These are phyloP conservation scores for Andrena dorsata DNA, from an alignment of 2,888 invertebrate genomes.

Conservation along the genomic window DNA sequence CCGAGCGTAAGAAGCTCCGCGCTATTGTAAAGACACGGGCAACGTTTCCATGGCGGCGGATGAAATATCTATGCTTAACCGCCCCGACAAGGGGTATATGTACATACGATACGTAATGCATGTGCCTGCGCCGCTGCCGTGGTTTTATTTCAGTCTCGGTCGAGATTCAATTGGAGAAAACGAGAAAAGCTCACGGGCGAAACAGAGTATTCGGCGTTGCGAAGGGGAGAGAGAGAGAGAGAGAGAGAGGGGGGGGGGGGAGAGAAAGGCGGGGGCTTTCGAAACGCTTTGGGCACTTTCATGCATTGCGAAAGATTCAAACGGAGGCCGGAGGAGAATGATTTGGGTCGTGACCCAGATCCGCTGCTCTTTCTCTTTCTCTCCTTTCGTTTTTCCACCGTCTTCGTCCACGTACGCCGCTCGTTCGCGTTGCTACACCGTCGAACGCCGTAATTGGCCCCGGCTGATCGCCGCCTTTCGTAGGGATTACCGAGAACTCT, in stretches of 20 bases:
- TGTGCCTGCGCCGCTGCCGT: background rate
- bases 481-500: conserved; percentile 23
- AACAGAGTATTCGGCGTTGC: conserved; percentile 34
- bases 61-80: conserved; percentile 36
- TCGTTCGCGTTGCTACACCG: conserved; percentile 50
- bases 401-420: conserved; percentile 35
- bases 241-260: background rate
- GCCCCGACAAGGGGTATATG: conserved; percentile 12
- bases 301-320: conserved; percentile 71
- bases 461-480: conserved; percentile 41
- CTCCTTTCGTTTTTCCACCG: conserved; percentile 35
- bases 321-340: conserved; percentile 60
- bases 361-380: conserved; percentile 44
- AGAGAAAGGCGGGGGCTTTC: conserved; percentile 33
- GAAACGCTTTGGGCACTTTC: conserved; percentile 70
- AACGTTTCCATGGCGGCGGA: conserved; percentile 7
- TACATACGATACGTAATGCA: background rate
- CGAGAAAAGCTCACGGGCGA: conserved; percentile 46
- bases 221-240: background rate
- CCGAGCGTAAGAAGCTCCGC: conserved; percentile 2
- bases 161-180: conserved; percentile 50
- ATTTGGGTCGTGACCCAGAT: conserved; percentile 74
- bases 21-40: conserved; percentile 10
- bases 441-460: conserved; percentile 55
- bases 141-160: conserved; percentile 26